Evolutionary conservation across 1,140 invertebrate species (phyloP), one percentile per base, ranked within the genome.

Genomic region (Ostrea denselamellosa): DNA sequence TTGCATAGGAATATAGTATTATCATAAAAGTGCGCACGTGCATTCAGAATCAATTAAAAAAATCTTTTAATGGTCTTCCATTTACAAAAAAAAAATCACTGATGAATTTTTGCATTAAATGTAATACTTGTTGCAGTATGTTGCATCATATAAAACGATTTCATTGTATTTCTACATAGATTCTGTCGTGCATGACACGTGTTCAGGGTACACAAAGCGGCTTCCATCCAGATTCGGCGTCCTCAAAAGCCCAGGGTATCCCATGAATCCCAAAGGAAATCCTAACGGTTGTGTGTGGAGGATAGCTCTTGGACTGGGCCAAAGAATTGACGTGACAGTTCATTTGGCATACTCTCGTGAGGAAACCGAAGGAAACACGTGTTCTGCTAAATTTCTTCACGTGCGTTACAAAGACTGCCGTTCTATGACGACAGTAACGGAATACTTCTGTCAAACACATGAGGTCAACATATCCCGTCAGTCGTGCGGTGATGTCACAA

Each of bases 241-340:
- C 8, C 85, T 89, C 5, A 89, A 87, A 82, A 87, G 86, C 82
- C 88, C 88, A 14, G 88, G 86, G 7, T 89, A 87, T 83, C 88
- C 88, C 8, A 28, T 81, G 7, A 89, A 89, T 51, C 88, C 88
- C 2, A 54, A 87, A 12, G 88, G 88, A 4, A 89, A 89, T 77
- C 83, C 82, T 8, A 87, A 87, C 44, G 53, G 83, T 12, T 89
- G 88, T 65, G 85, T 85, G 14, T 89, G 88, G 88, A 86, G 68
- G n/a, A 71, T 89, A 54, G 22, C 84, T 54, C 88, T 83, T 34
- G 86, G 83, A 44, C 83, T 54, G 12, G 83, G 56, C 19, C 68
- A 85, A 68, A n/a, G 28, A 44, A 86, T 89, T 22, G 86, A 87
- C 44, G 17, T 89, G 5, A 85, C 19, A 7, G 65, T 89, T 51